Evolutionary conservation across 30 jellyfish, hydroid and myxozoan genomes (phyloP).

Genomic region (Hydra vulgaris): DNA sequence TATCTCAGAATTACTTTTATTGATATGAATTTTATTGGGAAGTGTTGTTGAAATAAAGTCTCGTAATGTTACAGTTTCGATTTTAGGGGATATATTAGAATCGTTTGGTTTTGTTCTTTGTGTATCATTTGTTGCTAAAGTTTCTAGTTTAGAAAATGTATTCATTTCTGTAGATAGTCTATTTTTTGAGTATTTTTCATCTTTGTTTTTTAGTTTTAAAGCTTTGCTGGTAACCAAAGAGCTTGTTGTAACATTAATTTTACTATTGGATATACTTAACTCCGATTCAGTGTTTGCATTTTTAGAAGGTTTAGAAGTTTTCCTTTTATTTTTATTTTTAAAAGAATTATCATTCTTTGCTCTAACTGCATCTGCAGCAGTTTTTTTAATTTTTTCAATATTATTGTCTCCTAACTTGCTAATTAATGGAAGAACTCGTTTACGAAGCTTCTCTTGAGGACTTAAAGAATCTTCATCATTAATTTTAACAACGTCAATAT

Average conservation of each 20-base stretch:
- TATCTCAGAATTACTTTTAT: background rate
- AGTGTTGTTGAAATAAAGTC: slow-evolving; percentile 10
- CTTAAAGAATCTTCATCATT: slow-evolving; percentile 3
- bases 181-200: background rate
- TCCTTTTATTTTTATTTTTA: background rate
- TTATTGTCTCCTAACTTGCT: slow-evolving; percentile 26
- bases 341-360: slow-evolving; percentile 10
- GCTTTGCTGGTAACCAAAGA: background rate
- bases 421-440: slow-evolving; percentile 18
- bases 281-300: background rate
- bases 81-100: background rate
- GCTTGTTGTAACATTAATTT: background rate
- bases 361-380: slow-evolving; percentile 26
- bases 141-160: background rate
- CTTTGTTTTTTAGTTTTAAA: background rate
- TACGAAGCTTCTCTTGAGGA: slow-evolving; percentile 7
- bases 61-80: background rate
- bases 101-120: background rate
- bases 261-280: background rate
- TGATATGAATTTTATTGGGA: background rate
- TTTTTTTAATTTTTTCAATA: slow-evolving; percentile 17
- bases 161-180: background rate
- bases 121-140: background rate
- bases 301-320: background rate
- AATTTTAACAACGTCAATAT: slow-evolving; percentile 12